Conservation (phyloP, 2,888 invertebrate genomes). For the Stenolophus ochropezus region DNA sequence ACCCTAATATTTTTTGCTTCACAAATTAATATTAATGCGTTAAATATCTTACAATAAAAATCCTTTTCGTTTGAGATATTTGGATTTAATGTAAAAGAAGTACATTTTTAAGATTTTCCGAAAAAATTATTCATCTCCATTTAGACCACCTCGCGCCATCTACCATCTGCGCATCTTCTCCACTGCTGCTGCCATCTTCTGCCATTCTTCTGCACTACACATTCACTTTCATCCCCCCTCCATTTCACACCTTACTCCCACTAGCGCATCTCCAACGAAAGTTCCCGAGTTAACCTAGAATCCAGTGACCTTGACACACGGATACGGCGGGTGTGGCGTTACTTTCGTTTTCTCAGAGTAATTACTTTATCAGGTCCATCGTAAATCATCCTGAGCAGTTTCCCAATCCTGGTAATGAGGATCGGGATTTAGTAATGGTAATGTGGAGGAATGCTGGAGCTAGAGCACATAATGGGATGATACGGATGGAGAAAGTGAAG, state of each 20-base stretch:
- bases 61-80: too few relatives aligned
- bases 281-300: conserved; percentile 42
- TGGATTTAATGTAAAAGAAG: too few relatives aligned
- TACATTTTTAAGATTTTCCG: neutral
- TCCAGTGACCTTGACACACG: conserved; percentile 52
- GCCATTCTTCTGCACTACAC: neutral
- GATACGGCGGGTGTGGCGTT: conserved; percentile 47
- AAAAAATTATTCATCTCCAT: neutral
- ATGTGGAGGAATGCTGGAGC: neutral
- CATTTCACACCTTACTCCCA: neutral
- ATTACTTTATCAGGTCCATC: conserved; percentile 6
- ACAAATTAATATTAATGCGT: too few relatives aligned
- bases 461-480: neutral
- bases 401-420: neutral
- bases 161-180: neutral
- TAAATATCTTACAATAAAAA: too few relatives aligned
- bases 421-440: neutral
- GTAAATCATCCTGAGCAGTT: conserved; percentile 21
- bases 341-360: conserved; percentile 7
- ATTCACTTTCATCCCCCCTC: conserved; percentile 8
- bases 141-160: neutral
- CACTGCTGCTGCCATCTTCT: neutral
- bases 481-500: neutral
- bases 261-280: neutral
- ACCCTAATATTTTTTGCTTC: too few relatives aligned